Conservation (phyloP, 1,140 invertebrate genomes). For the Temnothorax nylanderi region DNA sequence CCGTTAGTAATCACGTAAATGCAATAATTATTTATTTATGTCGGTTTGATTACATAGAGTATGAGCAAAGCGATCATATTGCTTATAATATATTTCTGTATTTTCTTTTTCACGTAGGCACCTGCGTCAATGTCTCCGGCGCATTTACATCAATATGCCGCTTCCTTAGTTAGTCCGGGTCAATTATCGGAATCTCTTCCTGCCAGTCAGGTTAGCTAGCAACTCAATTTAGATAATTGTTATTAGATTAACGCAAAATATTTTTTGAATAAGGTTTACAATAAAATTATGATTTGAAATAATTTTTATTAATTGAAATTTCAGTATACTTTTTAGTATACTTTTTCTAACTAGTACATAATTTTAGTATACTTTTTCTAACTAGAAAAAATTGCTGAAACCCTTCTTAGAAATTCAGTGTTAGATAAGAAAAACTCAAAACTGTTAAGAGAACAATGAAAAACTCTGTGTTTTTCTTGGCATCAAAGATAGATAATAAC, state of each 20-base stretch:
- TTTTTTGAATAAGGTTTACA: not conserved
- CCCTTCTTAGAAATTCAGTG: not conserved
- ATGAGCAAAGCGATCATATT: not conserved
- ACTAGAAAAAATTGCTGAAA: not conserved
- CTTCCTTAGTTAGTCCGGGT: conserved; percentile 88
- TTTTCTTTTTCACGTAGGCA: conserved; percentile 87
- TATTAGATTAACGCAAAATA: not conserved
- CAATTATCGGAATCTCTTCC: conserved; percentile 92
- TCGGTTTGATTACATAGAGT: not conserved
- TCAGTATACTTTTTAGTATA: not conserved
- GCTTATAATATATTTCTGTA: conserved; percentile 33
- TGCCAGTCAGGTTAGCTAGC: conserved; percentile 90
- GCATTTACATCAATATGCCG: conserved; percentile 92
- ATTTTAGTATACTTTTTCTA: not conserved
- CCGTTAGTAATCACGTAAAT: conserved; percentile 87
- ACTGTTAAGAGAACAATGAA: not conserved
- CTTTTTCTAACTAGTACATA: not conserved
- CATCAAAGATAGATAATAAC: not conserved
- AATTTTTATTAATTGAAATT: conserved; percentile 5
- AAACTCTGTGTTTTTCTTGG: not conserved
- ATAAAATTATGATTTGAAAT: not conserved
- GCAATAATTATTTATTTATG: conserved; percentile 4
- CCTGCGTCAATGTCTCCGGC: conserved; percentile 95
- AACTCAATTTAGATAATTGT: not conserved
- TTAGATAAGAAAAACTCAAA: not conserved